Evolutionary conservation across 2,888 invertebrate species (phyloP), one percentile per base, ranked within the genome.

Genomic region (Priocnemis perturbator): DNA sequence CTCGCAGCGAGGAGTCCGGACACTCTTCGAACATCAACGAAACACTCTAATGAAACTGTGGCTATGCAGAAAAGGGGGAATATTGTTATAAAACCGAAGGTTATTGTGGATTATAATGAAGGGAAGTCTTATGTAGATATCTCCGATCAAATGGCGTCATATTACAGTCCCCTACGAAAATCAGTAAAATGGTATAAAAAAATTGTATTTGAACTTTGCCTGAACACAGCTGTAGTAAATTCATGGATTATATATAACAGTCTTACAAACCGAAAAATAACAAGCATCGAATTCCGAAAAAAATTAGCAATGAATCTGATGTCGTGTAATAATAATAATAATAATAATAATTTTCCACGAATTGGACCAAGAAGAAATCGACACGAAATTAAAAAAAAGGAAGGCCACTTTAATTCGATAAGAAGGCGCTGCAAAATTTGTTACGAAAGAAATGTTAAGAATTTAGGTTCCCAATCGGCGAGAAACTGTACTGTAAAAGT

Each of bases 231-330:
- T 48, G 50, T 60, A 3, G 15, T 50, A 48, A 60, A 60, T 60
- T 5, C 26, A 9, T 50, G 50, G 50, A 50, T 60, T 20, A 48
- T 60, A 7, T 26, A 60, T 60, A 60, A 48, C 20, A 60, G 15
- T 57, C 23, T 63, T 26, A 57, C 47, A 11, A 37, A 52, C 44
- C 37, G 23, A 23, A 65, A 55, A 59, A 65, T 65, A 60, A 20
- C 63, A 64, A 68, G 52, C 50, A 5, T 63, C 26, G 68, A 68
- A 53, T 68, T 68, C 45, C 26, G 64, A 37, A 68, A 58, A 52
- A 26, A 47, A 59, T 63, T 67, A 63, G 64, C 64, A 15, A 64
- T 56, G 60, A 21, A 68, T 60, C 20, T 68, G 58, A 61, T n/a
- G n/a, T n/a, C n/a, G n/a, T n/a, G n/a, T n/a, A n/a, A n/a, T n/a